Conservation (phyloP, 2,113 vertebrate genomes). For the Lophura nycthemera region DNA sequence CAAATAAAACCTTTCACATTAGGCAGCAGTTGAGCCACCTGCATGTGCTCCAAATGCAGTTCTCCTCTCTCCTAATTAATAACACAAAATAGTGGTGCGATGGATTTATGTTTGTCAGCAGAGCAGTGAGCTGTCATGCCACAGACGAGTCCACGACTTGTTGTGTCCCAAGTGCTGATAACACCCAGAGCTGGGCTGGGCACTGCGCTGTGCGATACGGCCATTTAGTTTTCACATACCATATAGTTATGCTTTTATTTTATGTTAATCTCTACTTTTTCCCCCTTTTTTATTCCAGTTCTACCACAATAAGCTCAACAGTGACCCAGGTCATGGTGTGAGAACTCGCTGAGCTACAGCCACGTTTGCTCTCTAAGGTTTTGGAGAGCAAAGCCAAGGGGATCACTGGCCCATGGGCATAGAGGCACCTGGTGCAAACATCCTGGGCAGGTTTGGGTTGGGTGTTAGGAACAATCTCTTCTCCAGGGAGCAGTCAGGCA, state of each 20-base stretch:
- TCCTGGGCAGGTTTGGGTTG: too few species aligned
- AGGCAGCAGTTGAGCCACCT: slow-evolving; percentile 61
- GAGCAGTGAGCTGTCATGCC: slow-evolving; percentile 60
- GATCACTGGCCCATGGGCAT: neutral
- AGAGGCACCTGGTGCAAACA: neutral
- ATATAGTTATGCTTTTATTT: slow-evolving; percentile 67
- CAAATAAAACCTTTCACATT: slow-evolving; percentile 67
- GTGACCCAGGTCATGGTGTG: slow-evolving; percentile 15
- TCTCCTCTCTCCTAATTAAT: slow-evolving; percentile 66
- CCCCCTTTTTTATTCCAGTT: neutral
- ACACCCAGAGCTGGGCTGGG: slow-evolving; percentile 50
- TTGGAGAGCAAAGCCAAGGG: neutral
- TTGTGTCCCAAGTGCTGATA: slow-evolving; percentile 65
- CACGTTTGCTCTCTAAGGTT: neutral
- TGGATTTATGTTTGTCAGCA: slow-evolving; percentile 73
- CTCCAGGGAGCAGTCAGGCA: too few species aligned
- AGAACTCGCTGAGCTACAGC: slow-evolving; percentile 20
- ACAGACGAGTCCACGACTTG: slow-evolving; percentile 73
- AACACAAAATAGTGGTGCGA: slow-evolving; percentile 40
- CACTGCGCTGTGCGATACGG: slow-evolving; percentile 52
- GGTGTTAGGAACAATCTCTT: too few species aligned
- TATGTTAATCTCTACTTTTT: slow-evolving; percentile 25
- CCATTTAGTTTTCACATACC: slow-evolving; percentile 65
- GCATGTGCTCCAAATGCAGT: slow-evolving; percentile 2
- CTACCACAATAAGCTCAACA: neutral